These are phyloP conservation scores for Euphonia xanthogaster DNA, from an alignment of 2,797 vertebrate genomes.

Conservation along the genomic window DNA sequence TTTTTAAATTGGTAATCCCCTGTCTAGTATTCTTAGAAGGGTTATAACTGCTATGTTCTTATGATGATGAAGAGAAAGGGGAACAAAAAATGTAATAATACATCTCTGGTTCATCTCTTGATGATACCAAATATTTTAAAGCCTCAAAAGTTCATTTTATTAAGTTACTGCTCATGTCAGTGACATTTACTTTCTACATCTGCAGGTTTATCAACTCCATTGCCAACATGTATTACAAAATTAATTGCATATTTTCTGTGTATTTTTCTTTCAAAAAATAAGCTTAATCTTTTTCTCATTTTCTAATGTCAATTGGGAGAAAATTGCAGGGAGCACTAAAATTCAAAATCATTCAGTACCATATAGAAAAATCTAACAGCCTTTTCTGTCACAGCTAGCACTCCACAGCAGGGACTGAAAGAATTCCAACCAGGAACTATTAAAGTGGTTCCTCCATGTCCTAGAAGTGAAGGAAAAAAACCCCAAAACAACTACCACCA, in stretches of 20 bases:
- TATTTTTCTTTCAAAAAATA: not conserved
- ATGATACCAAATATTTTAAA: not conserved
- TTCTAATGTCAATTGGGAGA: not conserved
- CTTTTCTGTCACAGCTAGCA: not conserved
- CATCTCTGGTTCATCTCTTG: not conserved
- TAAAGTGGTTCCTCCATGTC: not conserved
- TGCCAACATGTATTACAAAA: not conserved
- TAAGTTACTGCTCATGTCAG: not conserved
- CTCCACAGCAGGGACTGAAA: not conserved
- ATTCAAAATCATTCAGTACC: not conserved
- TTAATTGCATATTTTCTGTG: not conserved
- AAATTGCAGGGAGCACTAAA: not conserved
- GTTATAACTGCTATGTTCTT: not conserved
- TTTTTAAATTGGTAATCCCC: not conserved
- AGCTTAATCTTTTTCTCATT: not conserved
- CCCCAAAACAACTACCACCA: too few relatives aligned
- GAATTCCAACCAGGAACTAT: not conserved
- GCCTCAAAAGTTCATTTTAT: not conserved
- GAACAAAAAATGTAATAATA: not conserved
- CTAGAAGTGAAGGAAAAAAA: not conserved
- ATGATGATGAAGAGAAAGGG: not conserved
- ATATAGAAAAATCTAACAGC: not conserved
- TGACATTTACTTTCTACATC: not conserved
- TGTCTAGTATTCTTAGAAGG: not conserved
- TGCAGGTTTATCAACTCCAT: not conserved